Base-by-base conservation (phyloP, 2,888 invertebrate genomes). In the Cheilosia pagana region DNA sequence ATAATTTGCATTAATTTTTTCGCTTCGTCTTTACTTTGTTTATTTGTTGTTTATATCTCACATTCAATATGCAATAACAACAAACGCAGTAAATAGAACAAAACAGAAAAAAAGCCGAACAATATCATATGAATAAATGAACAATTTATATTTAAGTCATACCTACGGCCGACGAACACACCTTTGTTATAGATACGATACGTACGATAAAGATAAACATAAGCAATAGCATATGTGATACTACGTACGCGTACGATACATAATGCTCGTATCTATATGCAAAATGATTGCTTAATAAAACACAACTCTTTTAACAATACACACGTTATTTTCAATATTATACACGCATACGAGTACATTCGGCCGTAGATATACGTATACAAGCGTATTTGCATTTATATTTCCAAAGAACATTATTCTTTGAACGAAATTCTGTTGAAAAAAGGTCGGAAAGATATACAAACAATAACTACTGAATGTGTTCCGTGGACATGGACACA, bases 91-190 rank as follows among this genome's bases (percentile, higher is more conserved):
- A 12, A 70, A 60, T 53, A 63, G 41, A 65, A 50, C 50, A 77
- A 45, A 52, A 68, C 1, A 52, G 63, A 65, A 52, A 68, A 8
- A 52, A 68, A 65, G 43, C 28, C 53, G 62, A 57, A 67, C 52
- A 48, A 82, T 52, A 52, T 53, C 76, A 68, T 76, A 68, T 67
- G 71, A 82, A 77, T 72, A 67, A 50, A 72, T 74, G 70, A 83
- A 75, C 83, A 60, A 83, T 83, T 83, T 79, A 74, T 83, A 83
- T 83, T 83, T 83, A 79, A 83, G 83, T 78, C 83, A 78, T 83
- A 83, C 50, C 70, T 78, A 78, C 43, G 63, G 82, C 50, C 68
- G 68, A 79, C 67, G 59, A 79, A 83, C 83, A 83, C 83, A 83
- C 83, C 83, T 83, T 79, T 83, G 74, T 83, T 70, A 79, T 75